These are phyloP conservation scores for Apodemia zela DNA, from an alignment of 2,888 invertebrate species.

Conservation along the genomic window DNA sequence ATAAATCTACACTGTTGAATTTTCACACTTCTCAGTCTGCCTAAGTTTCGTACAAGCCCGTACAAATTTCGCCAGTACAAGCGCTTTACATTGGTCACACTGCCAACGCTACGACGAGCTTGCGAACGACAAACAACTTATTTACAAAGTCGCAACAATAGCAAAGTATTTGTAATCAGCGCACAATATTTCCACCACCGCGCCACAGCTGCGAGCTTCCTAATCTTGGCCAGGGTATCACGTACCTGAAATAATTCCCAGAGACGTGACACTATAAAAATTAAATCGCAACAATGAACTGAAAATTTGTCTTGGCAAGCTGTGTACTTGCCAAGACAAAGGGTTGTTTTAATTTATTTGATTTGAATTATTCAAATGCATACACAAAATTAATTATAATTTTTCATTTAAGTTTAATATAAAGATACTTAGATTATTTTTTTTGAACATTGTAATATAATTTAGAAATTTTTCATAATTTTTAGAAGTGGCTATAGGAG, in stretches of 20 bases:
- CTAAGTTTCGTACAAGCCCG: no score
- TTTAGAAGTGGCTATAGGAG: no score
- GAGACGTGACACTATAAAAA: slow-evolving; percentile 3
- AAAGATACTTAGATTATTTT: no score
- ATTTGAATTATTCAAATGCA: background rate
- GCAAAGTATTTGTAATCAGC: background rate
- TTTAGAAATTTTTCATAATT: no score
- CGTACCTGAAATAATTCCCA: background rate
- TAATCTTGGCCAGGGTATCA: background rate
- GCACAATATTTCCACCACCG: background rate
- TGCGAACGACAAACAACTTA: background rate
- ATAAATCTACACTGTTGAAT: no score
- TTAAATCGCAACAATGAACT: slow-evolving; percentile 3
- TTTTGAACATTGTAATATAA: no score
- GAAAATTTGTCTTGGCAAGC: background rate
- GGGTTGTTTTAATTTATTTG: background rate
- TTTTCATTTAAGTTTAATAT: no score
- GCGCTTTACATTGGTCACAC: no score
- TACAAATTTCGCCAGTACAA: no score
- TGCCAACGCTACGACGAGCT: background rate
- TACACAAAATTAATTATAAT: background rate
- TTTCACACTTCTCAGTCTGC: no score
- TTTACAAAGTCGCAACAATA: background rate
- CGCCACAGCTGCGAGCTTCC: background rate
- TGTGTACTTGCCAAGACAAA: background rate